Evolutionary conservation across 2,888 invertebrate species (phyloP), one percentile per base, ranked within the genome.

Genomic region (Tenthredo mesomela): DNA sequence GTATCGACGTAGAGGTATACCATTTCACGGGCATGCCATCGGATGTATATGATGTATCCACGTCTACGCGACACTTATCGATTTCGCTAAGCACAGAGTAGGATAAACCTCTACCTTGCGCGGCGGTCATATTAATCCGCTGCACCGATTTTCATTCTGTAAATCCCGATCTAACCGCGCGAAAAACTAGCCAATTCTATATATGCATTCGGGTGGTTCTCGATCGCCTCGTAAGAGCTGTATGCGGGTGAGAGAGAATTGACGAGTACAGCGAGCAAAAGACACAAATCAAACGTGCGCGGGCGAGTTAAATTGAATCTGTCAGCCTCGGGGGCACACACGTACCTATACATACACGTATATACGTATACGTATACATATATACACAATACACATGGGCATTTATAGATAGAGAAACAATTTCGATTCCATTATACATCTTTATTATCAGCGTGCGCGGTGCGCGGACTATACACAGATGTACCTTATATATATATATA

Each of bases 321-420:
- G 91, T 88, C 90, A 89, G 58, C 43, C 82, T 65, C 50, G 65
- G 25, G 65, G 67, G 77, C 25, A 61, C 61, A 61, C 61, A 12
- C 61, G 61, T 61, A 25, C 9, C 1, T 10, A 37, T 40, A 21
- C 21, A 21, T 6, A 21, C 6, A 29, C 29, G 29, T 29, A 29
- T 29, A 29, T n/a, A n/a, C n/a, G 25, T 73, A 10, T 33, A 33
- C 33, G 0, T 33, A 50, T 2, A 29, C 2, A 29, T 2, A 29
- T 29, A 29, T 29, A 29, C 29, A 29, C 29, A 29, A 25, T n/a
- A 25, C n/a, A 40, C 33, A 9, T 5, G 90, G 91, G 90, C 90
- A 93, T 92, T 92, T 92, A 93, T 92, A 92, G 92, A 92, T 93
- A 93, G 91, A 92, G 91, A 92, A 92, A 92, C 91, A 93, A 93